Evolutionary conservation across 2,797 vertebrate genomes (phyloP).

Genomic region (Sebastiscus albofasciatus): DNA sequence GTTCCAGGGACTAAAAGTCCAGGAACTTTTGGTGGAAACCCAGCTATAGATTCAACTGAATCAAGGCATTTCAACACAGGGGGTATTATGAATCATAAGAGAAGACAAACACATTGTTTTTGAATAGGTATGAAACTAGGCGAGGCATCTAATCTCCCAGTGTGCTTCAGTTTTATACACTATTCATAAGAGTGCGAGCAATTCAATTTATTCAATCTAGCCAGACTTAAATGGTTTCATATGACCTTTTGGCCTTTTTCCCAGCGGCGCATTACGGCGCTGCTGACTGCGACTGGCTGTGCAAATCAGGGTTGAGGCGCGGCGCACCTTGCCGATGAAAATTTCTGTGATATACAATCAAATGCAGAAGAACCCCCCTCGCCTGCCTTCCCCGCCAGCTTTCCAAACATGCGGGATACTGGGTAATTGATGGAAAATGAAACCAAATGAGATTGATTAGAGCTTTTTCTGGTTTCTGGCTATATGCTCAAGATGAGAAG

Average conservation of each 20-base stretch:
- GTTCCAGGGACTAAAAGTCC: too few relatives aligned
- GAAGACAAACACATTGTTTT: slow-evolving; percentile 34
- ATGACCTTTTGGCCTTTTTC: slow-evolving; percentile 52
- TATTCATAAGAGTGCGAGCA: slow-evolving; percentile 43
- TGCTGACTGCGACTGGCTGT: slow-evolving; percentile 45
- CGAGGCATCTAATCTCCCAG: slow-evolving; percentile 16
- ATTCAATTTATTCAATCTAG: slow-evolving; percentile 47
- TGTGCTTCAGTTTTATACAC: slow-evolving; percentile 32
- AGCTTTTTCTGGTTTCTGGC: slow-evolving; percentile 30
- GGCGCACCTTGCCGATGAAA: slow-evolving; percentile 1
- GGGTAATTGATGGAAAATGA: slow-evolving; percentile 52
- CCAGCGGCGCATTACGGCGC: slow-evolving; percentile 30
- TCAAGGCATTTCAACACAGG: background rate
- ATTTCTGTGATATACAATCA: slow-evolving; percentile 36
- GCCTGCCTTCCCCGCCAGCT: background rate
- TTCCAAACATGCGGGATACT: background rate
- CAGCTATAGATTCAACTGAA: slow-evolving; percentile 17
- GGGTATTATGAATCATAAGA: slow-evolving; percentile 19
- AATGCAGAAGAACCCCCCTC: slow-evolving; percentile 1
- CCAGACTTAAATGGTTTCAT: slow-evolving; percentile 61
- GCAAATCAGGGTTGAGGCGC: slow-evolving; percentile 41
- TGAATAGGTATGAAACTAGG: slow-evolving; percentile 46
- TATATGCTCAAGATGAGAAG: slow-evolving; percentile 44
- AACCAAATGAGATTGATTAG: slow-evolving; percentile 54
- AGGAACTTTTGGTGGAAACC: too few relatives aligned